Percentiles rank a stretch among this genome's conserved stretches.
Conservation (phyloP, 2,888 invertebrate genomes). For the Clusia tigrina region DNA sequence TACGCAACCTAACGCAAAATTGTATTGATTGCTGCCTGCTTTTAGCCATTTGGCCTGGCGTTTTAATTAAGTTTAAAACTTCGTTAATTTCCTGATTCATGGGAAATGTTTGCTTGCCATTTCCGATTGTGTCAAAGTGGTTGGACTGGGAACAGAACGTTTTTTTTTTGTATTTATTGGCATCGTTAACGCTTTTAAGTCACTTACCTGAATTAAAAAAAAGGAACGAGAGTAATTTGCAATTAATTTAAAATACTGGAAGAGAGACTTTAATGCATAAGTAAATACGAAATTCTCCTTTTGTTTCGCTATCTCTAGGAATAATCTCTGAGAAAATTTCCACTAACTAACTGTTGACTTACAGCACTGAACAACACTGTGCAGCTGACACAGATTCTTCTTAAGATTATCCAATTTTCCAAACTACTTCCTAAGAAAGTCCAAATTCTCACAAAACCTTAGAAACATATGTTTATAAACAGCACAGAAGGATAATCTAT, state of each 20-base stretch:
- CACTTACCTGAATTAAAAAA: conserved; percentile 17
- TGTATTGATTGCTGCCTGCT: conserved; percentile 4
- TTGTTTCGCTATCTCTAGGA: no score
- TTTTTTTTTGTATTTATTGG: not conserved
- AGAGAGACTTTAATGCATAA: not conserved
- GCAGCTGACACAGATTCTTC: no score
- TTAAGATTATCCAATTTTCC: no score
- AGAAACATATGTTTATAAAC: no score
- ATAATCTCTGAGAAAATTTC: no score
- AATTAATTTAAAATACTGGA: not conserved
- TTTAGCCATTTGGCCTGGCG: not conserved
- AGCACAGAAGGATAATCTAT: no score
- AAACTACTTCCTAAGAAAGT: no score
- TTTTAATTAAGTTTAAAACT: conserved; percentile 30
- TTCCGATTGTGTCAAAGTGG: conserved; percentile 4
- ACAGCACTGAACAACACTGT: no score
- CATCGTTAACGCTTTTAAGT: not conserved
- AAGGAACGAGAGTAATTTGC: not conserved
- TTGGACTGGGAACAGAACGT: no score
- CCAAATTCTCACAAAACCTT: no score
- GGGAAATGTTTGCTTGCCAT: conserved; percentile 20
- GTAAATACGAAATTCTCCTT: not conserved
- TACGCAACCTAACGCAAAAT: conserved; percentile 17
- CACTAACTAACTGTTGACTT: no score
- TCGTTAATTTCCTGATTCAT: conserved; percentile 25